Base-by-base conservation (phyloP, 2,113 vertebrate species). In the Oryzias javanicus region DNA sequence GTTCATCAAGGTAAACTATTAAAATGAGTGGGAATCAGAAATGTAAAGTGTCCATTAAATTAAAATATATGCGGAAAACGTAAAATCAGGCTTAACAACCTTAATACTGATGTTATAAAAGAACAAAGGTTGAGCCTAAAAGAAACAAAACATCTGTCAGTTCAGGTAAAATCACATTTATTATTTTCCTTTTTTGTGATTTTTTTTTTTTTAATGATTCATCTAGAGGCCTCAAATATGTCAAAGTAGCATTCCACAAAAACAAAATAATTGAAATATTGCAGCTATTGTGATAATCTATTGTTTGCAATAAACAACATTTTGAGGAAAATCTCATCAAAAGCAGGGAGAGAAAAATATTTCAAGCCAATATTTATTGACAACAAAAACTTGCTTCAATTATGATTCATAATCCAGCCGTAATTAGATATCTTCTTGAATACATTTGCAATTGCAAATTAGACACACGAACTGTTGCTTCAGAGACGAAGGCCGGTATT, bases 271-370 rank as follows among this genome's bases (percentile, higher is more conserved):
- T 22, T 22, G 22, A 8, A 17, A 20, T 22, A 40, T 22, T 17
- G 41, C 20, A 18, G 15, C 27, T 22, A 20, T 35, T 16, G 15
- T 5, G 14, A 50, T 8, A 35, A 45, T 47, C 35, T 57, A n/a
- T 44, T 44, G 18, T 14, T 57, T 29, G 22, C 15, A 4, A 42
- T 13, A 57, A 44, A 29, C 24, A 29, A 44, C 20, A 57, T 51
- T 67, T 58, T 22, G 55, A 44, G 1, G 5, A 55, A 6, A 49
- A 58, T 29, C 54, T 44, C 20, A 57, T 66, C 7, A 15, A 58
- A 58, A 35, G 27, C 49, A n/a, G 22, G 18, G 40, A 49, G n/a
- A 17, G 27, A 47, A 4, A n/a, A 47, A 54, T 40, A 60, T 47
- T 49, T n/a, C 18, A 22, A 29, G 41, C 25, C 29, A 55, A 19